Conservation (phyloP, 2,888 invertebrate genomes). For the Lottia gigantea region DNA sequence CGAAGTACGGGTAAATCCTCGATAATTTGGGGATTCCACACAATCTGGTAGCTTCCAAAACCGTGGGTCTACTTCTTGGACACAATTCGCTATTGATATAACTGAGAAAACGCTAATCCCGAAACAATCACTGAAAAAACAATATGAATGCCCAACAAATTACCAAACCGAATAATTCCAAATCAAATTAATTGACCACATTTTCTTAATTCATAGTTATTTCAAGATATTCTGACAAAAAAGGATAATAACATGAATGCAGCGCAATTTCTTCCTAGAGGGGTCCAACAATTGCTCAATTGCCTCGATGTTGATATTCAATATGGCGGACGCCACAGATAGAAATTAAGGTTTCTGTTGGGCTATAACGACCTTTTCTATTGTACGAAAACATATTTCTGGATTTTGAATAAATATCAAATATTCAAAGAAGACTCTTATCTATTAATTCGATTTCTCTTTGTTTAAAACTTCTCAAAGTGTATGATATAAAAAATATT, state of each 20-base stretch:
- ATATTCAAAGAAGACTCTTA: no score
- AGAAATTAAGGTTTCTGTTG: neutral
- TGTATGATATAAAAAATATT: no score
- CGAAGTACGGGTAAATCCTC: constrained; percentile 43
- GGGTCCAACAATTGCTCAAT: constrained; percentile 55
- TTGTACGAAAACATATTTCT: no score
- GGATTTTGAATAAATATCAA: no score
- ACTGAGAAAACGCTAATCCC: constrained; percentile 20
- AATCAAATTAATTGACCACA: constrained; percentile 44
- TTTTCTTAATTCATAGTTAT: constrained; percentile 57
- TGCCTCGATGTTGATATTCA: constrained; percentile 53
- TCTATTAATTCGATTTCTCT: no score
- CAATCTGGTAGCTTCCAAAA: constrained; percentile 20
- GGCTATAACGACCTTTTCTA: neutral
- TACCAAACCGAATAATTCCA: neutral
- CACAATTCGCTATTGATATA: constrained; percentile 26
- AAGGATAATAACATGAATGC: constrained; percentile 66
- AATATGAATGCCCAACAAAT: neutral
- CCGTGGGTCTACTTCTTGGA: constrained; percentile 27
- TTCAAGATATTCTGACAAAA: constrained; percentile 61
- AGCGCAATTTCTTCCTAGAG: constrained; percentile 59
- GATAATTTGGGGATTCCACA: constrained; percentile 40
- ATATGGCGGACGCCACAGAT: constrained; percentile 54
- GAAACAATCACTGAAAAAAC: constrained; percentile 10
- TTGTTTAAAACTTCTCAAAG: no score